phyloP scores from a whole-genome alignment of 2,797 vertebrate species.

The Dermochelys coriacea region DNA sequence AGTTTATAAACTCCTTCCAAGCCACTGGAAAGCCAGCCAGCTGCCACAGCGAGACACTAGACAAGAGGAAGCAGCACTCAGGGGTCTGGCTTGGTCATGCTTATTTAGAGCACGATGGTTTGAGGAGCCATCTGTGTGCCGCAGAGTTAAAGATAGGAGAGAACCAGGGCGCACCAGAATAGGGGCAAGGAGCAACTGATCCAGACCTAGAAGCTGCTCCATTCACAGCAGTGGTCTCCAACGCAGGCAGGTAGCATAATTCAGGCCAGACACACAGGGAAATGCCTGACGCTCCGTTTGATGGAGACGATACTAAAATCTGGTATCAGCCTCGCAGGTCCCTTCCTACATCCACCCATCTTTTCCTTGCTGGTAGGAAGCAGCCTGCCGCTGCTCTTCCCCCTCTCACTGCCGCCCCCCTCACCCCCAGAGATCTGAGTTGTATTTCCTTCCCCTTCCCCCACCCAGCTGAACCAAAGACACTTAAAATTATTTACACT shows the following conservation, averaged over 20 bases:
- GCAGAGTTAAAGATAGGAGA: background rate
- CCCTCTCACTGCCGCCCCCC: background rate
- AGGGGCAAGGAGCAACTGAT: conserved; percentile 25
- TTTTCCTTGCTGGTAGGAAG: background rate
- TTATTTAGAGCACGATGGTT: too few species aligned
- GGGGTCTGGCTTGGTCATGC: rapidly evolving
- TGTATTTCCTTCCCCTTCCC: background rate
- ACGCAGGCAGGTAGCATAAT: conserved; percentile 13
- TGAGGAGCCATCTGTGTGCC: background rate
- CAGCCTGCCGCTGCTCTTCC: background rate
- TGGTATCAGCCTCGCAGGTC: background rate
- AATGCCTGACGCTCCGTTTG: background rate
- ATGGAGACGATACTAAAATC: background rate
- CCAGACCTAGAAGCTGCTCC: background rate
- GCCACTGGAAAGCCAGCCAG: background rate
- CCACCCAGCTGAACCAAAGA: conserved; percentile 30
- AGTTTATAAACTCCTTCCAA: background rate
- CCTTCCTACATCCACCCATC: rapidly evolving
- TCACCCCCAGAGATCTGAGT: background rate
- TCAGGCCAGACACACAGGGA: background rate
- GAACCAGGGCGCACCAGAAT: background rate
- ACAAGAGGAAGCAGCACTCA: rapidly evolving
- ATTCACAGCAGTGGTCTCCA: conserved; percentile 37
- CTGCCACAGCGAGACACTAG: rapidly evolving
- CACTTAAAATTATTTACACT: conserved; percentile 76